phyloP scores from a whole-genome alignment of 2,113 vertebrate genomes.

The Otocyon megalotis region DNA sequence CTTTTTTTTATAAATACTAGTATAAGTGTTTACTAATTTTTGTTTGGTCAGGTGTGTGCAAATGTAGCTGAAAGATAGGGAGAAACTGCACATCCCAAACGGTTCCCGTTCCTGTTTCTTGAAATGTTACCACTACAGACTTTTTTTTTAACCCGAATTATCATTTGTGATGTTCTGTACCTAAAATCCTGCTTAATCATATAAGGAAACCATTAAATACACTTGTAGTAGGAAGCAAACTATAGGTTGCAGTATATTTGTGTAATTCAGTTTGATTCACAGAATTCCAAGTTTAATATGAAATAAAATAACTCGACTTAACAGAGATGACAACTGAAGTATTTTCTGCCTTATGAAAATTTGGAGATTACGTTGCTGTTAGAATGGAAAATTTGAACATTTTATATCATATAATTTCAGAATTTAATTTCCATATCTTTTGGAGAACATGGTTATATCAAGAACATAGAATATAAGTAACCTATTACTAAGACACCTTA shows the following conservation, averaged over 20 bases:
- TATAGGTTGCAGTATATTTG: neutral
- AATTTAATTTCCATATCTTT: slow-evolving; percentile 76
- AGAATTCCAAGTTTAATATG: neutral
- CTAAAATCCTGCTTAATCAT: slow-evolving; percentile 25
- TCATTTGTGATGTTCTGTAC: slow-evolving; percentile 46
- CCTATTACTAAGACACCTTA: slow-evolving; percentile 82
- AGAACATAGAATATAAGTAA: slow-evolving; percentile 81
- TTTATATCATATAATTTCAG: slow-evolving; percentile 82
- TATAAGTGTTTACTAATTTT: slow-evolving; percentile 82
- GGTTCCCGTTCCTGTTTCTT: slow-evolving; percentile 64
- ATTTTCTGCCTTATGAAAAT: slow-evolving; percentile 51
- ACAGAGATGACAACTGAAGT: slow-evolving; percentile 31
- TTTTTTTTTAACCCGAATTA: neutral
- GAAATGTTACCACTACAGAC: slow-evolving; percentile 59
- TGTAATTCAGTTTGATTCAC: neutral
- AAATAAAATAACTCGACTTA: slow-evolving; percentile 14
- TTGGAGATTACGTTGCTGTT: slow-evolving; percentile 50
- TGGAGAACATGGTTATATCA: slow-evolving; percentile 78
- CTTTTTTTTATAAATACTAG: slow-evolving; percentile 69
- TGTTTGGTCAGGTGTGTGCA: slow-evolving; percentile 75
- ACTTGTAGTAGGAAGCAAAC: neutral
- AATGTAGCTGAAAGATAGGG: slow-evolving; percentile 70
- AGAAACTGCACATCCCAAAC: slow-evolving; percentile 62
- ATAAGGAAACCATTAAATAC: slow-evolving; percentile 20
- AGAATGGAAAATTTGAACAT: slow-evolving; percentile 61